These are phyloP conservation scores for Mormyrus hasselquistii DNA, from an alignment of 2,797 vertebrate species.

Conservation along the genomic window DNA sequence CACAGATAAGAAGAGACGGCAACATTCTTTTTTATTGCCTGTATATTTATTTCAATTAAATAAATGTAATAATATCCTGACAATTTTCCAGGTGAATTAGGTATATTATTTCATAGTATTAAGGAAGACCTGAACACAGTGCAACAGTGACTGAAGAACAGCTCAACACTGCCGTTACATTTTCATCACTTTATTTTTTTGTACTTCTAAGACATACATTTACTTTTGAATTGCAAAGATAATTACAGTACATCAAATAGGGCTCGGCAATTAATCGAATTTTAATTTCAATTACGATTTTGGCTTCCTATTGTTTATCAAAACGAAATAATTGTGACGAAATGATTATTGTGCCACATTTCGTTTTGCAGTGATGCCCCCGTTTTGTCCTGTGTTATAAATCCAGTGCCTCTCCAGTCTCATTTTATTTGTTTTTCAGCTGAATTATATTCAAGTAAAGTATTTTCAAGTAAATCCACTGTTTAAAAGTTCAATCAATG, in stretches of 20 bases:
- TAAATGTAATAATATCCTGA: neutral
- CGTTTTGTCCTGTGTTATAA: neutral
- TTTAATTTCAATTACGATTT: neutral
- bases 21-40: neutral
- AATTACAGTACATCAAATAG: neutral
- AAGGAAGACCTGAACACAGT: neutral
- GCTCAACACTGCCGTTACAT: neutral
- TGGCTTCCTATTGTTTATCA: neutral
- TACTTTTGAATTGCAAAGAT: neutral
- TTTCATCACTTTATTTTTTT: neutral
- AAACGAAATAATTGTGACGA: neutral
- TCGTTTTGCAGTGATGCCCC: neutral
- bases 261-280: neutral
- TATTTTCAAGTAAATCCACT: neutral
- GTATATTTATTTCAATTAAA: neutral
- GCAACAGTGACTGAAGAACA: neutral
- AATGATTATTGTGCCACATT: neutral
- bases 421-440: neutral
- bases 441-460: neutral
- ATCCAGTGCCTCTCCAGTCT: neutral
- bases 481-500: neutral
- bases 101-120: neutral
- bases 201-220: neutral
- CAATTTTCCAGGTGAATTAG: neutral
- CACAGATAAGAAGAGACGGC: neutral